Base-by-base conservation (phyloP, 2,888 invertebrate species). In the Mythimna albipuncta region DNA sequence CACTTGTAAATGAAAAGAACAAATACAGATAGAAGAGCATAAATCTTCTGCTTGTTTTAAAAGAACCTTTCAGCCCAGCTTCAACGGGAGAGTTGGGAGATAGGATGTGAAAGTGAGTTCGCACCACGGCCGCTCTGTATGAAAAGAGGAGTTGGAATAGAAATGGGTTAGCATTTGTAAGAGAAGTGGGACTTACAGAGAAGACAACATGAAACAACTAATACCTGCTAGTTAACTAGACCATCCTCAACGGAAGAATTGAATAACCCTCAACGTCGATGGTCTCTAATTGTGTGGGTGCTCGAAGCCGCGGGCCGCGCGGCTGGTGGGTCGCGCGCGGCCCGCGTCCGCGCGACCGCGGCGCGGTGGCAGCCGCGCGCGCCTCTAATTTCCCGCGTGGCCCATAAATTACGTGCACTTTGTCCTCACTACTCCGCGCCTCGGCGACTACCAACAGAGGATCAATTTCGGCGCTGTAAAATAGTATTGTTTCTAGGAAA, bases 331-430 rank as follows among this genome's bases (percentile, higher is more conserved):
- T 4, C 41, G 64, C 64, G 73, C 10, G 35, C 68, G 70, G 47
- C 72, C 65, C 80, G 66, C n/a, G 58, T 50, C 44, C 13, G 54
- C 4, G 32, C 50, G 72, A 63, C 55, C 69, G 77, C 54, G 16
- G 47, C 21, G n/a, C 58, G 61, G 58, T 77, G 77, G 70, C 62
- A 55, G 67, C 71, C 64, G 76, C 52, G 50, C 79, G 83, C 79
- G 81, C 78, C 79, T 85, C 84, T 93, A 93, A 93, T 93, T 93
- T 93, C 93, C 93, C 93, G 89, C 85, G 90, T 85, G 92, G 87
- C 89, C 85, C 90, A 90, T 93, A 92, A 92, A 93, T 92, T 90
- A 91, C 87, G 81, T 84, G 86, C 90, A 90, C 88, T 89, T 87
- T 90, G 90, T 89, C 89, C 87, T 84, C 85, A 75, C 79, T 79